A percentile compares a stretch with the other conserved stretches of the same genome.
phyloP scores from a whole-genome alignment of 2,888 invertebrate genomes.

The Rhagonycha fulva region DNA sequence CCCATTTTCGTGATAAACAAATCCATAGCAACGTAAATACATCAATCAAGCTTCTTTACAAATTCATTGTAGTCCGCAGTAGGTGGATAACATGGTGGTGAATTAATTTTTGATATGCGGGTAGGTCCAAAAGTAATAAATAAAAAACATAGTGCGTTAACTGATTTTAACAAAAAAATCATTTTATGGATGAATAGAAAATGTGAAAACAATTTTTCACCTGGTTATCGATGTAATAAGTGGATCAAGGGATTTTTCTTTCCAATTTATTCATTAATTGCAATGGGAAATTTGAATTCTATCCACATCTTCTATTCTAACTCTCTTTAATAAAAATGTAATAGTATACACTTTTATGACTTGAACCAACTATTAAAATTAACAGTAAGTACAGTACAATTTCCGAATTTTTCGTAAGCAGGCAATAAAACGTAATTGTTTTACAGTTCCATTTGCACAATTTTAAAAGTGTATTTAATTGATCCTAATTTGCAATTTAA shows the following conservation, averaged over 20 bases:
- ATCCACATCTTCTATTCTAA: too few relatives aligned
- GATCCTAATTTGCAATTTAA: too few relatives aligned
- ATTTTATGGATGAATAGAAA: neutral
- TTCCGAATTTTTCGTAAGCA: too few relatives aligned
- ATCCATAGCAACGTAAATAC: neutral
- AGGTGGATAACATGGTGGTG: neutral
- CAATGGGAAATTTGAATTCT: neutral
- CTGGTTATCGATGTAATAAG: neutral
- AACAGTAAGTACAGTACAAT: too few relatives aligned
- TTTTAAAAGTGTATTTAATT: too few relatives aligned
- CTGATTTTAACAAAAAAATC: neutral
- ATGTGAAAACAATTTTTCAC: neutral
- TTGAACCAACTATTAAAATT: too few relatives aligned
- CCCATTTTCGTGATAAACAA: neutral
- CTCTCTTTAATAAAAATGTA: too few relatives aligned
- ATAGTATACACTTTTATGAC: too few relatives aligned
- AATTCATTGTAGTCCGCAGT: neutral
- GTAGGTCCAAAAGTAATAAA: neutral
- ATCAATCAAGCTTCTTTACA: neutral
- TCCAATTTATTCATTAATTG: neutral
- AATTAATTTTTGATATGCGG: neutral
- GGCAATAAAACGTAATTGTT: too few relatives aligned
- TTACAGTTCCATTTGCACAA: too few relatives aligned
- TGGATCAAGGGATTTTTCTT: neutral
- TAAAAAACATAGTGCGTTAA: neutral